Percentiles rank a stretch among this genome's conserved stretches.
Evolutionary conservation across 2,888 invertebrate genomes (phyloP).

Genomic region (Noctuana brunneofusca): DNA sequence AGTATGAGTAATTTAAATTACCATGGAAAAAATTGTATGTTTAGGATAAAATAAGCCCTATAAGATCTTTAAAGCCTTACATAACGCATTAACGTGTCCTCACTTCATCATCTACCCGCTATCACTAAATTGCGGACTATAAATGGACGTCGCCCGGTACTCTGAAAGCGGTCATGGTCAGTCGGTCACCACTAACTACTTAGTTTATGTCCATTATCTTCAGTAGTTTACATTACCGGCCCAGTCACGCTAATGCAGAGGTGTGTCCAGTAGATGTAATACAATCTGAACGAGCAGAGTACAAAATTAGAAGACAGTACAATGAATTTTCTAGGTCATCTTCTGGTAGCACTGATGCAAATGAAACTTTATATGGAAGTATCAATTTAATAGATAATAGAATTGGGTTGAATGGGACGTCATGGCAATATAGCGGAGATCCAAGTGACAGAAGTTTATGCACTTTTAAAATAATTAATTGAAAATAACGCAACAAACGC

Average conservation of each 20-base stretch:
- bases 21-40: neutral
- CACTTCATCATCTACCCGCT: constrained; percentile 20
- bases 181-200: neutral
- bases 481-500: no score
- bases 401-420: no score
- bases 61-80: neutral
- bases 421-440: no score
- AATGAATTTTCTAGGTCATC: neutral
- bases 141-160: constrained; percentile 4
- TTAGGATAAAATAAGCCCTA: neutral
- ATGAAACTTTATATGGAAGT: no score
- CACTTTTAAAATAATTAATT: no score
- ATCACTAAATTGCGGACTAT: constrained; percentile 12
- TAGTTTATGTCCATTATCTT: constrained; percentile 25
- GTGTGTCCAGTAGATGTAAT: neutral
- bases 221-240: constrained; percentile 22
- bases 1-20: no score
- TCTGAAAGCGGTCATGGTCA: constrained; percentile 21
- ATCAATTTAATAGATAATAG: no score
- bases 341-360: no score
- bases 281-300: neutral
- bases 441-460: no score
- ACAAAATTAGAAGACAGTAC: neutral
- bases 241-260: constrained; percentile 12
- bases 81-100: neutral